phyloP scores from a whole-genome alignment of 2,888 invertebrate species.

The Agrilus biguttatus region DNA sequence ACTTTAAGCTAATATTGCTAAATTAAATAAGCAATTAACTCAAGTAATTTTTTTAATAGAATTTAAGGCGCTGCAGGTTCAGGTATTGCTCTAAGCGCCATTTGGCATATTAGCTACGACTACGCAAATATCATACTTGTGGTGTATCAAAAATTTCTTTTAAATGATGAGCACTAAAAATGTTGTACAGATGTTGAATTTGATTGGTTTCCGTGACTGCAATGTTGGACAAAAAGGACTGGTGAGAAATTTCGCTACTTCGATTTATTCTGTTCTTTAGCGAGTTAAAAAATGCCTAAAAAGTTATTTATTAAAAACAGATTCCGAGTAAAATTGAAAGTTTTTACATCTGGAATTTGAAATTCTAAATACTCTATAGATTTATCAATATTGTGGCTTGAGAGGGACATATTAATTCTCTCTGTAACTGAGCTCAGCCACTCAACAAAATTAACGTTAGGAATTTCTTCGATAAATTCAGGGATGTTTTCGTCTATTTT shows the following conservation, averaged over 20 bases:
- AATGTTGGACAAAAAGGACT: neutral
- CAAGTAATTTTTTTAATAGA: too few species aligned
- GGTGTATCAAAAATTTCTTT: conserved; percentile 60
- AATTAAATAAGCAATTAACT: too few species aligned
- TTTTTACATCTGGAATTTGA: conserved; percentile 40
- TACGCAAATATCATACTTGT: conserved; percentile 28
- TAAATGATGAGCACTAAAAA: conserved; percentile 54
- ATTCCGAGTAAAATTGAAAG: neutral
- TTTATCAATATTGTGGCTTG: conserved; percentile 46
- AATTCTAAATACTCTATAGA: conserved; percentile 52
- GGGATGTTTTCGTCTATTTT: conserved; percentile 5
- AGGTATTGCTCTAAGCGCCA: too few species aligned
- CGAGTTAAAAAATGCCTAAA: conserved; percentile 51
- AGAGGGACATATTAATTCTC: conserved; percentile 59
- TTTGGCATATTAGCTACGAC: too few species aligned
- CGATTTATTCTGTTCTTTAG: conserved; percentile 47
- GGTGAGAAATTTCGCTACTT: neutral
- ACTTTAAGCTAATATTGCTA: too few species aligned
- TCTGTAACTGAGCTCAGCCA: conserved; percentile 69
- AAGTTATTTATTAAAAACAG: neutral
- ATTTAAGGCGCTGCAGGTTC: too few species aligned
- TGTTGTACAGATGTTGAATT: conserved; percentile 38
- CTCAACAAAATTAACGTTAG: conserved; percentile 40
- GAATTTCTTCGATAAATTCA: conserved; percentile 21
- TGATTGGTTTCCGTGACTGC: neutral